Base-by-base conservation (phyloP, 2,888 invertebrate species). In the Stramonita haemastoma region DNA sequence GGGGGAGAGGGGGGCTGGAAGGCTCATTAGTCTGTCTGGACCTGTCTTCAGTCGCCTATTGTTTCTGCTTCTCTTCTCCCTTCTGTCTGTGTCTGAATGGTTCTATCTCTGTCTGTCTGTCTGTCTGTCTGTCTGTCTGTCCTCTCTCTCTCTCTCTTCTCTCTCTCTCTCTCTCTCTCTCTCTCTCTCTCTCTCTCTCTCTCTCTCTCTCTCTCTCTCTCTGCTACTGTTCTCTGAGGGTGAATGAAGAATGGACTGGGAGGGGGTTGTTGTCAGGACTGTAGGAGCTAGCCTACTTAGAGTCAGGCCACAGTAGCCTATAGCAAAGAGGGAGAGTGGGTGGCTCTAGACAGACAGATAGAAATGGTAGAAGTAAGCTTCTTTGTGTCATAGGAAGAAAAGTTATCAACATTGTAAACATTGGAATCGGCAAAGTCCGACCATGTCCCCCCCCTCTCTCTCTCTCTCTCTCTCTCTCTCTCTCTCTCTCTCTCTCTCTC, bases 401-500 rank as follows among this genome's bases (percentile, higher is more conserved):
- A 46, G n/a, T n/a, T 8, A 46, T 46, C 4, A 46, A 46, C 8
- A 46, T 46, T 46, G 46, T 46, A 46, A 46, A 46, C 46, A 46
- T 46, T 46, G 46, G 46, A 46, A 46, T 46, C 46, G 8, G 46
- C 46, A 46, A 60, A 60, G 60, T 15, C 15, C 60, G 13, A 60
- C 60, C 13, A 15, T 60, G 22, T 19, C 1, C 1, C 2, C 1
- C 22, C n/a, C n/a, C 4, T 73, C 4, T 73, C n/a, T 77, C 32
- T 19, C 32, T 26, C 32, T 8, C 4, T 32, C 77, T 79, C 73
- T 83, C 36, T 26, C 83, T 83, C 17, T 83, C 34, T 83, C 34
- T 83, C 83, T 34, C 83, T 83, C 83, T 36, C 34, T 83, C 46
- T 83, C 83, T 83, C 34, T 83, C 83, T 83, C 34, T 83, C 34